A percentile compares a stretch with the other conserved stretches of the same genome.
Conservation (phyloP, 2,113 vertebrate species). For the Indri indri region DNA sequence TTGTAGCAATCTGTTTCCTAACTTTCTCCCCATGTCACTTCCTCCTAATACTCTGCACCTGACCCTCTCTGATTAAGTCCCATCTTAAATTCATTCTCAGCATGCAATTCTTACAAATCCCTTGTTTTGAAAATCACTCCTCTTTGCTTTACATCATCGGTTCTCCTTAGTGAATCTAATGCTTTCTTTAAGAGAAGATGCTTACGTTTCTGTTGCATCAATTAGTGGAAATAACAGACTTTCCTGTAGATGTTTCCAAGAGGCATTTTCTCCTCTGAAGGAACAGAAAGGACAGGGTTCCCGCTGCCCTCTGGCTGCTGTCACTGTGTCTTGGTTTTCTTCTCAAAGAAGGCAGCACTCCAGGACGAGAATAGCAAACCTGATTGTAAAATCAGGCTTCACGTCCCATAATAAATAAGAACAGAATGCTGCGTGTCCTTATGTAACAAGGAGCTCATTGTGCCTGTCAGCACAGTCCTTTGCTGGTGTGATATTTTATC, state of each 20-base stretch:
- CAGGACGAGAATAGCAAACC: not conserved
- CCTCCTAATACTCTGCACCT: not conserved
- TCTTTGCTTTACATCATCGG: not conserved
- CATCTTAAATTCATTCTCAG: not conserved
- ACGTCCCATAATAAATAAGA: not conserved
- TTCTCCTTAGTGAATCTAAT: not conserved
- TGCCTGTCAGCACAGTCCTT: not conserved
- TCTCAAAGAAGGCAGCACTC: not conserved
- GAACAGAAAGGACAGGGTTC: not conserved
- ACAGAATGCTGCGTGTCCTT: not conserved
- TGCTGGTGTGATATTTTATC: not conserved
- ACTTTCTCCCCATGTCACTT: not conserved
- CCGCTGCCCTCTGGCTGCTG: not conserved
- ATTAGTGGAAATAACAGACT: not conserved
- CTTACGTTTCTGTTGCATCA: not conserved
- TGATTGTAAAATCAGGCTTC: not conserved
- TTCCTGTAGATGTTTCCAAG: not conserved
- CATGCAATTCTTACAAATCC: not conserved
- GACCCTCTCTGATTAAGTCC: not conserved
- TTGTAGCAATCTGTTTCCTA: not conserved
- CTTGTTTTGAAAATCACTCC: slow-evolving; percentile 2
- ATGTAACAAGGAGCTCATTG: not conserved
- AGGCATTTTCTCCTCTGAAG: not conserved
- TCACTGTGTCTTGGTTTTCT: not conserved
- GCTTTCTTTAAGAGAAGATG: not conserved